A percentile compares a stretch with the other conserved stretches of the same genome.
Evolutionary conservation across 2,888 invertebrate species (phyloP).

Genomic region (Sylvicola cinctus): DNA sequence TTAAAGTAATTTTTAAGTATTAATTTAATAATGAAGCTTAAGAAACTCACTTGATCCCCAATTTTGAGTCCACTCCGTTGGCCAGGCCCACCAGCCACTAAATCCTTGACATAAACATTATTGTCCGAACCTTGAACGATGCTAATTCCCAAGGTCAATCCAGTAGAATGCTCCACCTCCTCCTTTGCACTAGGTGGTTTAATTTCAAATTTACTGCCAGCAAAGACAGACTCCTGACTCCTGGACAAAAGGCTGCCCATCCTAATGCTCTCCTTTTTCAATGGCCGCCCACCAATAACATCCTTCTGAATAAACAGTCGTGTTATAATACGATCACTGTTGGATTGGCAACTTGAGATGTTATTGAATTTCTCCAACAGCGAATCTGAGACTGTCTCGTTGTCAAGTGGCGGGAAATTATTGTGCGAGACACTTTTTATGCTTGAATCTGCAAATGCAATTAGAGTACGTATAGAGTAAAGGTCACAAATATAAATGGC

Average conservation of each 20-base stretch:
- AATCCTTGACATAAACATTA: constrained; percentile 12
- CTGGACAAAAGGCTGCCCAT: constrained; percentile 4
- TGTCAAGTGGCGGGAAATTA: constrained; percentile 18
- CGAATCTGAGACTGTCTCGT: constrained; percentile 36
- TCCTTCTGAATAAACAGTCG: constrained; percentile 9
- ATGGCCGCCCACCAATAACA: not conserved
- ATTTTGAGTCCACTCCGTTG: constrained; percentile 9
- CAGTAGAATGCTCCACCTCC: constrained; percentile 1
- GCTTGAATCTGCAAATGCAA: constrained; percentile 9
- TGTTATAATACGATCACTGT: constrained; percentile 9
- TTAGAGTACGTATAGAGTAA: not conserved
- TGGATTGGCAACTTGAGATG: constrained; percentile 30
- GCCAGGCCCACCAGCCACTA: constrained; percentile 10
- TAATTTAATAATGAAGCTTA: too few species aligned
- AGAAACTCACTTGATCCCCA: constrained; percentile 10
- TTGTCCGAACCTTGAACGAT: constrained; percentile 11
- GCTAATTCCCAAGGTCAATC: constrained; percentile 11
- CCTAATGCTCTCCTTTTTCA: not conserved
- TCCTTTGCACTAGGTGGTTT: not conserved
- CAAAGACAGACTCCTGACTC: constrained; percentile 9
- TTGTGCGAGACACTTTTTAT: constrained; percentile 7
- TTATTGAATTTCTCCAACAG: constrained; percentile 48
- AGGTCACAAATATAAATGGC: constrained; percentile 1
- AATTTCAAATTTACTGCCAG: constrained; percentile 6
- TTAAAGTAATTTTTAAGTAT: not conserved